phyloP scores from a whole-genome alignment of 2,888 invertebrate species.

The Agrilus biguttatus region DNA sequence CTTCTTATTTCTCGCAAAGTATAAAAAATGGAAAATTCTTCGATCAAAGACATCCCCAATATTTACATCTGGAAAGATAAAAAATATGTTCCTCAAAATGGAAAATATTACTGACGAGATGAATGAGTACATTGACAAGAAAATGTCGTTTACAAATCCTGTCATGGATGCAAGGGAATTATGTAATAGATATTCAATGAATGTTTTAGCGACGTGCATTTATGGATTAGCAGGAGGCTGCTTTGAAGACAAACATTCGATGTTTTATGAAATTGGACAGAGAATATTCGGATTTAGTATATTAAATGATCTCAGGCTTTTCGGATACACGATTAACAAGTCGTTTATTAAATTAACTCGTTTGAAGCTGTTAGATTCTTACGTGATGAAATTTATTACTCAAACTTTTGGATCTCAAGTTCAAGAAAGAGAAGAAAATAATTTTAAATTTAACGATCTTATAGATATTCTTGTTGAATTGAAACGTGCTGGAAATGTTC shows the following conservation, averaged over 20 bases:
- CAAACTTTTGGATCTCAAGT: constrained; percentile 23
- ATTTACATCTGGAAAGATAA: constrained; percentile 40
- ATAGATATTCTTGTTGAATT: constrained; percentile 29
- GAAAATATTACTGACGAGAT: constrained; percentile 20
- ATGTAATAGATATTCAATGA: constrained; percentile 30
- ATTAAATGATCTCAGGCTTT: constrained; percentile 16
- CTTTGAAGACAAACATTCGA: constrained; percentile 23
- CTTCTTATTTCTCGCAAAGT: constrained; percentile 31
- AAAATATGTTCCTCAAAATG: constrained; percentile 35
- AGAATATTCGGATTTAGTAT: constrained; percentile 22
- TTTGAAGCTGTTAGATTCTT: constrained; percentile 21
- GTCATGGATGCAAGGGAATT: constrained; percentile 21
- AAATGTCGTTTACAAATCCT: constrained; percentile 2
- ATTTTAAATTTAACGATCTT: constrained; percentile 28
- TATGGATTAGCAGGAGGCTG: constrained; percentile 32
- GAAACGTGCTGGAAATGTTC: constrained; percentile 11
- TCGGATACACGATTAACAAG: constrained; percentile 23
- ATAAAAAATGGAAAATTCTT: constrained; percentile 37
- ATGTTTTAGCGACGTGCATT: constrained; percentile 33
- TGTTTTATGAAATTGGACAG: constrained; percentile 26
- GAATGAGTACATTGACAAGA: too few relatives aligned
- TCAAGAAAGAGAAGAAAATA: constrained; percentile 16
- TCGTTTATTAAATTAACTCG: constrained; percentile 22
- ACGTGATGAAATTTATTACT: constrained; percentile 20
- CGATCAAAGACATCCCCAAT: constrained; percentile 37